phyloP scores from a whole-genome alignment of 2,113 vertebrate genomes.

The Spermophilus dauricus region DNA sequence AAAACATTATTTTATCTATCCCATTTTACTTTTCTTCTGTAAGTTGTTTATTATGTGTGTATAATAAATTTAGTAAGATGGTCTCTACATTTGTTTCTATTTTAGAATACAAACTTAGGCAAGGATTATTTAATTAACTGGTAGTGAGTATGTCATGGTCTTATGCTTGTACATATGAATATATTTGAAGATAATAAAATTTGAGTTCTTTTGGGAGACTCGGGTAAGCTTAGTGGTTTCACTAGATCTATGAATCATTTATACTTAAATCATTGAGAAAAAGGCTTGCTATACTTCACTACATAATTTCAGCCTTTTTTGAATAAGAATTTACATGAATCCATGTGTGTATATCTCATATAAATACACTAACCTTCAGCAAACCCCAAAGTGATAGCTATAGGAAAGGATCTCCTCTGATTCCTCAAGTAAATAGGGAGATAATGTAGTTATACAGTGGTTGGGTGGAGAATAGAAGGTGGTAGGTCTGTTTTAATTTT shows the following conservation, averaged over 20 bases:
- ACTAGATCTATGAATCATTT: constrained; percentile 54
- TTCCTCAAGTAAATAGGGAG: background rate
- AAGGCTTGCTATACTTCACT: background rate
- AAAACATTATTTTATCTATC: background rate
- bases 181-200: constrained; percentile 39
- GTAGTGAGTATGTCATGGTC: background rate
- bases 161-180: background rate
- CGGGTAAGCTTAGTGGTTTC: background rate
- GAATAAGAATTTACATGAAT: background rate
- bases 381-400: background rate
- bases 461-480: constrained; percentile 17
- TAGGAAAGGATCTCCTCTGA: background rate
- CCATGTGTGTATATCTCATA: background rate
- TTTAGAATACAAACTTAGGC: constrained; percentile 39
- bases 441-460: background rate
- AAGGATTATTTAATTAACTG: background rate
- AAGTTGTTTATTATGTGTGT: background rate
- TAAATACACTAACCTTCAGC: constrained; percentile 13
- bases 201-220: background rate
- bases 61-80: background rate
- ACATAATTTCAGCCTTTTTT: constrained; percentile 15
- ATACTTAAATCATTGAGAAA: background rate
- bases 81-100: constrained; percentile 47
- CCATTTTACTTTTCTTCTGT: background rate
- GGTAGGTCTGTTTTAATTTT: constrained; percentile 60